Conservation (phyloP, 1,140 invertebrate species). For the Oryctes rhinoceros region DNA sequence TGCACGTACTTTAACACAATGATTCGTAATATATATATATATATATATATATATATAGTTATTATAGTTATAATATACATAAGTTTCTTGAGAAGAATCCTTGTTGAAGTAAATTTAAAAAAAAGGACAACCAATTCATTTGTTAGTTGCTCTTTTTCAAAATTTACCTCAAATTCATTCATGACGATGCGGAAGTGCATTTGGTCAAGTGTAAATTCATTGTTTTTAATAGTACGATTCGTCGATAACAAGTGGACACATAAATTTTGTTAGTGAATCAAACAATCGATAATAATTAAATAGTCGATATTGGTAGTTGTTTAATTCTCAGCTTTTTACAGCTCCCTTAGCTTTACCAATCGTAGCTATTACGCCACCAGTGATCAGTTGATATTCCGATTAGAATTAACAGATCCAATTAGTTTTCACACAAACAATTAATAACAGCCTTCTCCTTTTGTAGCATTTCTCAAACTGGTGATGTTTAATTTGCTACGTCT, state of each 20-base stretch:
- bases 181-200: constrained; percentile 53
- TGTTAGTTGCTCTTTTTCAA: too few relatives aligned
- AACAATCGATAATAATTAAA: constrained; percentile 53
- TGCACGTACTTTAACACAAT: too few relatives aligned
- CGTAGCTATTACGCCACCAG: constrained; percentile 55
- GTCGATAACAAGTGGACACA: constrained; percentile 52
- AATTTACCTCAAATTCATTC: too few relatives aligned
- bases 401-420: constrained; percentile 41
- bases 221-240: constrained; percentile 56
- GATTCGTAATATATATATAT: too few relatives aligned
- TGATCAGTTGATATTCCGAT: constrained; percentile 48
- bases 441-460: constrained; percentile 54
- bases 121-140: too few relatives aligned
- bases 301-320: constrained; percentile 42
- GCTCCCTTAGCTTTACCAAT: constrained; percentile 52
- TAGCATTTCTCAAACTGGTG: constrained; percentile 53
- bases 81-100: too few relatives aligned
- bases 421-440: constrained; percentile 43
- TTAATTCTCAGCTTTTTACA: constrained; percentile 50
- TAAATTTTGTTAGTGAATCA: constrained; percentile 55
- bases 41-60: too few relatives aligned
- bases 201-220: constrained; percentile 56
- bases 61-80: too few relatives aligned
- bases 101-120: too few relatives aligned
- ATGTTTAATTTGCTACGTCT: constrained; percentile 53